Percentiles rank a stretch among this genome's conserved stretches.
Conservation (phyloP, 2,797 vertebrate genomes). For the Margarornis squamiger region DNA sequence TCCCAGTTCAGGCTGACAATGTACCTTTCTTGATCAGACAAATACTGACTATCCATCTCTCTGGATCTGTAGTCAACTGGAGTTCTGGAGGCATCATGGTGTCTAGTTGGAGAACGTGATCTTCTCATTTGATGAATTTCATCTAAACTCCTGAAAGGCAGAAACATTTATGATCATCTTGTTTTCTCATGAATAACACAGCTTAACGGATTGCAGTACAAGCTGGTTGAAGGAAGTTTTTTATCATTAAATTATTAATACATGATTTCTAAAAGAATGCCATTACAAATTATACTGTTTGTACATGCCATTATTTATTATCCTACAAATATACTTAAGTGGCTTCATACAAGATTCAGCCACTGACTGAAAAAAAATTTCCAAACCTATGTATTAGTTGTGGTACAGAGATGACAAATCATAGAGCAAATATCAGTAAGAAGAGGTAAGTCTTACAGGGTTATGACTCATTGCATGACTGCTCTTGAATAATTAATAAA, state of each 20-base stretch:
- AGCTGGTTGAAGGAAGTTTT: not conserved
- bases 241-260: not conserved
- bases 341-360: not conserved
- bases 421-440: not conserved
- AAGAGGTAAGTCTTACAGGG: not conserved
- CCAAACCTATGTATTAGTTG: not conserved
- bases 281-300: not conserved
- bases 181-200: not conserved
- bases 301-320: not conserved
- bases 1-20: constrained; percentile 10
- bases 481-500: not conserved
- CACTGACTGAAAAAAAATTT: not conserved
- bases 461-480: not conserved
- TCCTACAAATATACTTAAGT: not conserved
- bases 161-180: not conserved
- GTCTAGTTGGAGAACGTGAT: constrained; percentile 89
- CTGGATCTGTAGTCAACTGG: constrained; percentile 87
- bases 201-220: not conserved
- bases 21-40: constrained; percentile 97
- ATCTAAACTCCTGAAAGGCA: constrained; percentile 91
- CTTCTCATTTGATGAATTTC: constrained; percentile 96
- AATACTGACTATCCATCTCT: constrained; percentile 92
- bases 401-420: not conserved
- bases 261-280: not conserved
- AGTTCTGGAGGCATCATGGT: constrained; percentile 88